Conservation (phyloP, 2,113 vertebrate species). For the Eidolon helvum region DNA sequence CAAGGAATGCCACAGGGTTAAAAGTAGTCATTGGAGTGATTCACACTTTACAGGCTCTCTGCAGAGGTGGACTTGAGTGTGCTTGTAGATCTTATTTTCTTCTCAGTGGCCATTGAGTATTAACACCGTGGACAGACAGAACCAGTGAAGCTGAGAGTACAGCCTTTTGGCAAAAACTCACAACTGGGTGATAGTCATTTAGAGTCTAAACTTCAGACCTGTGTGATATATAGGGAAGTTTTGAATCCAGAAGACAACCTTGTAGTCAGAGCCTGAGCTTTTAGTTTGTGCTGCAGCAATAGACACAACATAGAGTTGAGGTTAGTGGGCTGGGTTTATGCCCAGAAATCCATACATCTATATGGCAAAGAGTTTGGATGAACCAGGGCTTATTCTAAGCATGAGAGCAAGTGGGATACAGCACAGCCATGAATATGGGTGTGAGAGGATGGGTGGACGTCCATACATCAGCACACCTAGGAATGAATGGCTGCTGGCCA, state of each 20-base stretch:
- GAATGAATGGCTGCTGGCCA: not conserved
- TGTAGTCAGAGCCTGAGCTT: constrained; percentile 6
- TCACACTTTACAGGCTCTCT: not conserved
- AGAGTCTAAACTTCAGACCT: not conserved
- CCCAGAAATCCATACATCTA: constrained; percentile 2
- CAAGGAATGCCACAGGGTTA: not conserved
- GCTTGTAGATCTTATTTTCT: not conserved
- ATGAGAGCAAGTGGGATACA: not conserved
- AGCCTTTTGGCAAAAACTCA: constrained; percentile 12
- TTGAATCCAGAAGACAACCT: not conserved
- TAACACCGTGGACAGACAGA: not conserved
- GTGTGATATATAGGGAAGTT: not conserved
- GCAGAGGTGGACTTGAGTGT: not conserved
- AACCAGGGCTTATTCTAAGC: not conserved
- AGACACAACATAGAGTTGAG: not conserved
- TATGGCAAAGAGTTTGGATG: not conserved
- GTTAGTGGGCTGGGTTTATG: not conserved
- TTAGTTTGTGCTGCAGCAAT: not conserved
- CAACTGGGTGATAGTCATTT: not conserved
- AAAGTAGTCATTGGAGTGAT: not conserved
- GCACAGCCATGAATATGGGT: not conserved
- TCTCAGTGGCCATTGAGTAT: not conserved
- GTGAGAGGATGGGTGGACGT: not conserved
- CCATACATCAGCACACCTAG: not conserved
- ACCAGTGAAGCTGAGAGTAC: not conserved